phyloP scores from a whole-genome alignment of 1,140 invertebrate genomes.

The Sipha flava region DNA sequence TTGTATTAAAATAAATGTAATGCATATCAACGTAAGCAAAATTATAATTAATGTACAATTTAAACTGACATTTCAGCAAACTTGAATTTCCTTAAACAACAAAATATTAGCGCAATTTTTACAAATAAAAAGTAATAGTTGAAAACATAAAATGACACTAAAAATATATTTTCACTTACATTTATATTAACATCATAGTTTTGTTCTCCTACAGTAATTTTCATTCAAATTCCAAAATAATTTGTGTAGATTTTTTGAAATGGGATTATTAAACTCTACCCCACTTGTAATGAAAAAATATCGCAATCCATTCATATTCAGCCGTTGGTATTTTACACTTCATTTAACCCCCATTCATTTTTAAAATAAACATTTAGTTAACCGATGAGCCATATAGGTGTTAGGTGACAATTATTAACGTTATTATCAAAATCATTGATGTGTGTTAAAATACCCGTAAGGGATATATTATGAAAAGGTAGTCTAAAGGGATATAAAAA shows the following conservation, averaged over 20 bases:
- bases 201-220: no score
- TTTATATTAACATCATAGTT: no score
- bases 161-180: no score
- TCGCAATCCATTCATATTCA: background rate
- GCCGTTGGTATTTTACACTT: background rate
- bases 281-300: background rate
- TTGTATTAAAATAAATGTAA: no score
- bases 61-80: no score
- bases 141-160: no score
- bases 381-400: background rate
- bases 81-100: no score
- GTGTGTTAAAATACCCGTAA: conserved; percentile 1
- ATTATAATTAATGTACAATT: no score
- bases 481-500: background rate
- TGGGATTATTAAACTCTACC: background rate
- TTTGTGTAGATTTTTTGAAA: background rate
- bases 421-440: conserved; percentile 1
- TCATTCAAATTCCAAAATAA: background rate
- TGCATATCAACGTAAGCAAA: no score
- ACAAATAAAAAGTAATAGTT: no score
- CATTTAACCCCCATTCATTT: background rate
- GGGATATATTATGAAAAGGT: background rate
- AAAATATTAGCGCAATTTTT: no score
- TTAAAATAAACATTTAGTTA: conserved; percentile 13
- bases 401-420: conserved; percentile 22